These are phyloP conservation scores for Heterodera schachtii DNA, from an alignment of 1,140 invertebrate genomes.

Conservation along the genomic window DNA sequence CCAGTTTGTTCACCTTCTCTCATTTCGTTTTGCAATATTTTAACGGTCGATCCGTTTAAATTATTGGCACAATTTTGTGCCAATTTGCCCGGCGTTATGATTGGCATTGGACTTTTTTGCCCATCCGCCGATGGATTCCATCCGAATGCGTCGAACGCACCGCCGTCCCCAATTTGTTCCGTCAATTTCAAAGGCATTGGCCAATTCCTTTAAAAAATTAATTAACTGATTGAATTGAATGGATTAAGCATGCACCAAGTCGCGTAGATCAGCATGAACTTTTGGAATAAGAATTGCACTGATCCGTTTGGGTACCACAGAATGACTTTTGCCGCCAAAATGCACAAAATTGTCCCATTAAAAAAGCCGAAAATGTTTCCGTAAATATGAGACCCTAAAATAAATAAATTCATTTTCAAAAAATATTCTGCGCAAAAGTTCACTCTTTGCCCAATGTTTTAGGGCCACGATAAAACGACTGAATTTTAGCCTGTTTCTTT, in stretches of 20 bases:
- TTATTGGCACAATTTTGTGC: not conserved
- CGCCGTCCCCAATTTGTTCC: not conserved
- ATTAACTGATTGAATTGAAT: not conserved
- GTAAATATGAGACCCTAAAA: slow-evolving; percentile 8
- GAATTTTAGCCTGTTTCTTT: not conserved
- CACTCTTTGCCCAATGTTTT: not conserved
- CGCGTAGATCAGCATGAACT: not conserved
- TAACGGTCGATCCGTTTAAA: not conserved
- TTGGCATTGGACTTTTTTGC: not conserved
- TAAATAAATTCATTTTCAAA: not conserved
- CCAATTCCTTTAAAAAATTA: not conserved
- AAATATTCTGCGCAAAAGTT: not conserved
- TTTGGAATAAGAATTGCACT: not conserved
- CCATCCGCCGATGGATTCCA: not conserved
- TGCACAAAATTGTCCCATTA: not conserved
- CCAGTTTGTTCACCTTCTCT: not conserved
- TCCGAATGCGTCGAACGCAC: not conserved
- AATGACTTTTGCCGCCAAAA: slow-evolving; percentile 13
- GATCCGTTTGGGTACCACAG: not conserved
- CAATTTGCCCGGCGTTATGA: not conserved
- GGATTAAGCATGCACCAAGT: not conserved
- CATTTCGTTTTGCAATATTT: not conserved
- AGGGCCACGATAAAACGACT: not conserved
- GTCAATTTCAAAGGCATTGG: not conserved
- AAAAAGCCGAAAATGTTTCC: slow-evolving; percentile 21